phyloP scores from a whole-genome alignment of 2,797 vertebrate species.

The Dicrostonyx torquatus region DNA sequence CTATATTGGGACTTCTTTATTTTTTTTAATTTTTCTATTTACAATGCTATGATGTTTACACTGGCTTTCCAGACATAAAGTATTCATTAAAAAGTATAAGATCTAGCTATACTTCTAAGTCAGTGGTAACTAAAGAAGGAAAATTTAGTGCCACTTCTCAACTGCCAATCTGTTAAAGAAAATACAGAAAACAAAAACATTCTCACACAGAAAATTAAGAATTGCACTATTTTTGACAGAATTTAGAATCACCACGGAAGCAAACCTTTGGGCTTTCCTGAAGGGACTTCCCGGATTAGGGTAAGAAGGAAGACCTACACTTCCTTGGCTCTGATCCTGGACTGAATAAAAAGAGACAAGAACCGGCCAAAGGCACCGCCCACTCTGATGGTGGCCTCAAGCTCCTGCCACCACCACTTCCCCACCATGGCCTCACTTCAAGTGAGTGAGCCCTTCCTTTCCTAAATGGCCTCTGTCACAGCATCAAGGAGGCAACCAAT shows the following conservation, averaged over 20 bases:
- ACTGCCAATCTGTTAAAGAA: slow-evolving; percentile 31
- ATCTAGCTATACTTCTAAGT: slow-evolving; percentile 39
- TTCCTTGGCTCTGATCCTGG: background rate
- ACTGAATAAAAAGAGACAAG: background rate
- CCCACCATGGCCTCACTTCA: background rate
- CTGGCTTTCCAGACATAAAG: slow-evolving; percentile 26
- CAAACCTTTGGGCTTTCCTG: background rate
- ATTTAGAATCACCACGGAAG: background rate
- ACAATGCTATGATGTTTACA: slow-evolving; percentile 32
- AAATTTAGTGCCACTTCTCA: slow-evolving; percentile 1
- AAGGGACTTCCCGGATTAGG: background rate
- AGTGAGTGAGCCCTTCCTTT: background rate
- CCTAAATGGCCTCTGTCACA: background rate
- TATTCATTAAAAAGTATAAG: slow-evolving; percentile 26
- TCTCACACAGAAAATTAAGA: slow-evolving; percentile 36
- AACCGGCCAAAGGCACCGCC: background rate
- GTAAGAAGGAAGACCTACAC: background rate
- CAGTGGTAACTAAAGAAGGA: slow-evolving; percentile 36
- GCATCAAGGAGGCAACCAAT: background rate
- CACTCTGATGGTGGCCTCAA: background rate
- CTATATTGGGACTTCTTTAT: background rate
- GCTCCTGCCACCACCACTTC: background rate
- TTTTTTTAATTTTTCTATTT: slow-evolving; percentile 47
- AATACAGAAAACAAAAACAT: slow-evolving; percentile 43
- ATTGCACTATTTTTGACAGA: slow-evolving; percentile 6